phyloP scores from a whole-genome alignment of 2,113 vertebrate species.

The Micromys minutus region DNA sequence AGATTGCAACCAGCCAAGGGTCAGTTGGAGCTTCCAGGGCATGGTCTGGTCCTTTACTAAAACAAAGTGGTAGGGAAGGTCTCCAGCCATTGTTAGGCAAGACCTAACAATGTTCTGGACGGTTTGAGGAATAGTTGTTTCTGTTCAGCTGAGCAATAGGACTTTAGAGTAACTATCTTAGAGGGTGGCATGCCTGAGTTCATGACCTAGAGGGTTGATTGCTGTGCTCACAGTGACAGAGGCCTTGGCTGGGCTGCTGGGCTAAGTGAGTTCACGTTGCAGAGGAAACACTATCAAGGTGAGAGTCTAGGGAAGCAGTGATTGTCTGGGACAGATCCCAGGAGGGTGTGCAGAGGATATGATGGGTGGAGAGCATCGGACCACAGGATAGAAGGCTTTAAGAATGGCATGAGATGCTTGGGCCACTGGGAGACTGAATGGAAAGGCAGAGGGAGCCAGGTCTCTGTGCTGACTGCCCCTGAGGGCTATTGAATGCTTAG shows the following conservation, averaged over 20 bases:
- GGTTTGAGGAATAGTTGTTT: background rate
- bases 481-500: no score
- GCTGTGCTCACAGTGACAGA: background rate
- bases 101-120: background rate
- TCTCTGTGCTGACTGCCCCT: background rate
- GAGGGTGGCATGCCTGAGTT: background rate
- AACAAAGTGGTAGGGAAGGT: background rate
- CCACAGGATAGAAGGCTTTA: background rate
- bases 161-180: background rate
- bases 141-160: background rate
- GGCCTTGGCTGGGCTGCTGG: background rate
- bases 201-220: background rate
- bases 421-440: background rate
- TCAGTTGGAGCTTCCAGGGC: background rate
- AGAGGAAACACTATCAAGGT: background rate
- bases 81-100: background rate
- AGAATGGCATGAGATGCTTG: background rate
- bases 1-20: background rate
- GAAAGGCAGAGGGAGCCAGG: background rate
- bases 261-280: background rate
- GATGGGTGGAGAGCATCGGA: background rate
- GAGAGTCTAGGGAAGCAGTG: background rate
- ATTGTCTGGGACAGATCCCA: background rate
- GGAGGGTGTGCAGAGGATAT: rapidly evolving
- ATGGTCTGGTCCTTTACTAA: background rate